Evolutionary conservation across 2,113 vertebrate species (phyloP).

Genomic region (Athene noctua): DNA sequence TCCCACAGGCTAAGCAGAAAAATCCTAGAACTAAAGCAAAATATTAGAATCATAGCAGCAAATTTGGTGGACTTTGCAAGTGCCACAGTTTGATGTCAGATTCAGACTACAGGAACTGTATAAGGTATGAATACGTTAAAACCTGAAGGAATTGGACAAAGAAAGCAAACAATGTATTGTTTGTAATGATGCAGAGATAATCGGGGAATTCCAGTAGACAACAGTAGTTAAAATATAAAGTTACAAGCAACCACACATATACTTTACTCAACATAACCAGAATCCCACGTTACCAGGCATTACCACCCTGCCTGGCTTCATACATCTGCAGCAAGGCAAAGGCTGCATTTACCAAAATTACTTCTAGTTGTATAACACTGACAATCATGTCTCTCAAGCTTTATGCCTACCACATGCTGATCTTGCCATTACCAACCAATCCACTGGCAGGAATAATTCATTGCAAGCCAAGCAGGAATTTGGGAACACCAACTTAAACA

Average conservation of each 20-base stretch:
- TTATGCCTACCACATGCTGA: neutral
- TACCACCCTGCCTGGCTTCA: neutral
- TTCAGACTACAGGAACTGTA: neutral
- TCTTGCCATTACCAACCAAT: neutral
- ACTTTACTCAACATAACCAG: neutral
- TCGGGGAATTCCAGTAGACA: fast-evolving
- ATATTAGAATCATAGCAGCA: neutral
- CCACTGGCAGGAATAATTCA: neutral
- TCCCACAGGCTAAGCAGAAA: neutral
- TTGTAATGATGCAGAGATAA: neutral
- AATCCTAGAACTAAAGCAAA: neutral
- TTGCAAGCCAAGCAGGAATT: neutral
- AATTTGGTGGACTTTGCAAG: neutral
- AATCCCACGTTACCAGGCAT: neutral
- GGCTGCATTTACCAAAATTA: neutral
- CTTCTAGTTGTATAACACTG: neutral
- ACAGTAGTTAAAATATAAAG: neutral
- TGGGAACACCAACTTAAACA: neutral
- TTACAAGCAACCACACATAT: neutral
- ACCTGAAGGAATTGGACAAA: neutral
- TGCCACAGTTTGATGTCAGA: neutral
- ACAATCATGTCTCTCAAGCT: neutral
- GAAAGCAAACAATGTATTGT: neutral
- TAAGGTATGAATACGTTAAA: neutral
- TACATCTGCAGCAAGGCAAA: neutral